Evolutionary conservation across 1,140 invertebrate genomes (phyloP), one percentile per base, ranked within the genome.

Genomic region (Drosophila gunungcola): DNA sequence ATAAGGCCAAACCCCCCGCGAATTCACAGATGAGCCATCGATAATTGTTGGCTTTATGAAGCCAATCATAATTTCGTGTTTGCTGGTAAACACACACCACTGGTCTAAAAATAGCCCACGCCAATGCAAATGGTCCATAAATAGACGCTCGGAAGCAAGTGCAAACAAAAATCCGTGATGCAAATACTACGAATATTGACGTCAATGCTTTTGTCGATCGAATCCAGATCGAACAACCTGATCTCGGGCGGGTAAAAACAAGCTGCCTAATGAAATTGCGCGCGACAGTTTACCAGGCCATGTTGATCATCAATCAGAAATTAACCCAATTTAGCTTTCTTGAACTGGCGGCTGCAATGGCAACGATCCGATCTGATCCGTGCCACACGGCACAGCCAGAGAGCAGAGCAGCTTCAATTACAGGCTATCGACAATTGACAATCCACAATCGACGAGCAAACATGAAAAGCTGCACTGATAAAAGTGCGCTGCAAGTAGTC

Each of bases 221-320:
- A 49, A 63, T 63, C 34, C 54, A 58, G 43, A 73, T 62, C 42
- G 43, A 51, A 54, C 72, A 46, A 65, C 34, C 60, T 76, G 73
- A 74, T 73, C 53, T 36, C 43, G 43, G 27, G 43, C 36, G 27
- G n/a, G 12, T 45, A 25, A 27, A 13, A 21, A 55, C 61, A 16
- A 38, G 64, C 68, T 42, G 51, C 57, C 46, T 70, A 78, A 77
- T 77, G 73, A 77, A 77, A 70, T 77, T 78, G 63, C 67, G 55
- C 45, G 42, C 43, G 63, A 49, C 64, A 72, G 53, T 41, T 75
- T 74, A 73, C 45, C 56, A 54, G 72, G 68, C 72, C 56, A 75
- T 54, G 74, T 61, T 52, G 75, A 63, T 70, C 74, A 78, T 78
- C 75, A 78, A 78, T 78, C 73, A 78, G 64, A 78, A 78, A 78